Base-by-base conservation (phyloP, 2,888 invertebrate species). In the Cryptus viduatorius region DNA sequence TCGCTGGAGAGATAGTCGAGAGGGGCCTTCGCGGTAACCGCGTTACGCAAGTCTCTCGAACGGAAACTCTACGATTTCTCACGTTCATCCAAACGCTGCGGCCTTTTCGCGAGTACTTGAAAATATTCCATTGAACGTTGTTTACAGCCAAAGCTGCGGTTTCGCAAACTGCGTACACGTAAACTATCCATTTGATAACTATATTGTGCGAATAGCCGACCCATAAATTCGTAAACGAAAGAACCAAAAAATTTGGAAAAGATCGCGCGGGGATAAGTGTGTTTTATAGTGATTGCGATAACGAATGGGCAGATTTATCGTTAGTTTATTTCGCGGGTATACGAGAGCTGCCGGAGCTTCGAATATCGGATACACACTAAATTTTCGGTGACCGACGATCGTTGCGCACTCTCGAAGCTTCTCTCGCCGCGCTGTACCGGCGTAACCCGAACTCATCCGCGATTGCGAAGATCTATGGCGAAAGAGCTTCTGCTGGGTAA, bases 221-320 rank as follows among this genome's bases (percentile, higher is more conserved):
- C 12, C 59, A 24, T 59, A 31, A 59, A 59, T 29, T 29, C 19
- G 19, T 2, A n/a, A 48, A 67, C 61, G 59, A 59, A 67, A 14
- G 2, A 42, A 37, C n/a, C 44, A 29, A 71, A 79, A 68, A 61
- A 56, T 46, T 24, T 31, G n/a, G 12, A 29, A 69, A 81, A 48
- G 48, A 78, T 83, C 68, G 59, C 14, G 7, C 46, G 16, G 19
- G 65, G 83, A 83, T 83, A 79, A 80, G 71, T 79, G 61, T 83
- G 76, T 79, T 83, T 83, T 75, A 79, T 67, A 50, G 81, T 68
- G 78, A 81, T 78, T 69, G 68, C 73, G 81, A 84, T 84, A 78
- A 83, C 85, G 68, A 65, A 73, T 68, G 24, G 4, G 44, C 68
- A 67, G 68, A 77, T 83, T 85, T 85, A 80, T 80, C 68, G 80